phyloP scores from a whole-genome alignment of 2,113 vertebrate genomes.

The Hylia prasina region DNA sequence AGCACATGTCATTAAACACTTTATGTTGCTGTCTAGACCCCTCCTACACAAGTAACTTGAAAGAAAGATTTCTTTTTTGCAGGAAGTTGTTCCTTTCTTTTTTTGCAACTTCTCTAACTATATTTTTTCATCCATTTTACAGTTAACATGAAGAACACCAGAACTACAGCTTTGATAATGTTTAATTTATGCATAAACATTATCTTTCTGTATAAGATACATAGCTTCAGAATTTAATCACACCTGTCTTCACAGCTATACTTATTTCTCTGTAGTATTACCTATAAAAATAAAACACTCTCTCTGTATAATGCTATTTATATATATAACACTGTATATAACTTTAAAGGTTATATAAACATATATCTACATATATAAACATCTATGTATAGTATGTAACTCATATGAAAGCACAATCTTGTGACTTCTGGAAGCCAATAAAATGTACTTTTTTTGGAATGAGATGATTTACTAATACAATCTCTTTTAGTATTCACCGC shows the following conservation, averaged over 20 bases:
- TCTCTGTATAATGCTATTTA: background rate
- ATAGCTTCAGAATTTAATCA: slow-evolving; percentile 4
- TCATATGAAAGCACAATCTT: background rate
- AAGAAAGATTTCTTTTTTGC: background rate
- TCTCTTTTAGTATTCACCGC: background rate
- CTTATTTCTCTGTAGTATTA: background rate
- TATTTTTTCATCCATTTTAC: background rate
- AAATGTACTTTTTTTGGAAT: background rate
- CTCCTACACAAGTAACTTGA: background rate
- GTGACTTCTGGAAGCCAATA: background rate
- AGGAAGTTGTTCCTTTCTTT: background rate
- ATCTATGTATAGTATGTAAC: background rate
- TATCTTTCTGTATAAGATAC: background rate
- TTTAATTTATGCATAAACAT: background rate
- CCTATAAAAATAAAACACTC: background rate
- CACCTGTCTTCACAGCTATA: background rate
- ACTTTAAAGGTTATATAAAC: background rate
- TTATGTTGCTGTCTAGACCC: background rate
- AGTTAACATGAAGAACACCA: background rate
- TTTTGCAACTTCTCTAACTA: background rate
- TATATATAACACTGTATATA: background rate
- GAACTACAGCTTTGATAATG: background rate
- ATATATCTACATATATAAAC: background rate
- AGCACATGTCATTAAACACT: background rate
- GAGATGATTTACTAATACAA: background rate